A percentile compares a stretch with the other conserved stretches of the same genome.
Evolutionary conservation across 2,113 vertebrate genomes (phyloP).

Genomic region (Irena cyanogastra): DNA sequence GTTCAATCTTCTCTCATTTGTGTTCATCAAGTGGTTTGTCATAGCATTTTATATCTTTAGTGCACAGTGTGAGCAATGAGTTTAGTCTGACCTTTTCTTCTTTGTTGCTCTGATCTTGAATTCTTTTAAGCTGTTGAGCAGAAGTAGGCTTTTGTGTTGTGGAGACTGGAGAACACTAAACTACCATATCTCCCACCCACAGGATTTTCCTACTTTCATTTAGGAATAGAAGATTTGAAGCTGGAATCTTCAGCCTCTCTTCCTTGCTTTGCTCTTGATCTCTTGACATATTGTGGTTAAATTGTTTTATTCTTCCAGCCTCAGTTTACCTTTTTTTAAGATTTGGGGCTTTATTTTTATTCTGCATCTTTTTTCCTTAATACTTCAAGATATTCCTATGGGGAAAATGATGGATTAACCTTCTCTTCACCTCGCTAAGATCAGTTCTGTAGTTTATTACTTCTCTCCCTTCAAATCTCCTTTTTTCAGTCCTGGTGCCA

Average conservation of each 20-base stretch:
- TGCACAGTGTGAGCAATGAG: neutral
- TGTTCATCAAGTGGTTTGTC: neutral
- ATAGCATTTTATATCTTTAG: slow-evolving; percentile 18
- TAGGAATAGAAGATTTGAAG: neutral
- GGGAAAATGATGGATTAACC: neutral
- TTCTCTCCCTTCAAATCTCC: neutral
- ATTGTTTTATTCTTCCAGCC: neutral
- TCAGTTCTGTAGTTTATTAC: neutral
- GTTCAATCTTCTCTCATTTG: neutral
- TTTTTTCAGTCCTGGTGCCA: neutral
- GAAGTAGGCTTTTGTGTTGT: neutral
- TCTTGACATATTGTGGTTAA: neutral
- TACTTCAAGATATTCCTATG: neutral
- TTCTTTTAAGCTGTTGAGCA: slow-evolving; percentile 24
- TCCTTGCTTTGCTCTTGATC: neutral
- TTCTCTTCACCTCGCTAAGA: neutral
- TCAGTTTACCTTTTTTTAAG: neutral
- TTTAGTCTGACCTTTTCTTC: slow-evolving; percentile 40
- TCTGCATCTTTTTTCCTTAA: neutral
- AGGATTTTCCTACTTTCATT: neutral
- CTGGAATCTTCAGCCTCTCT: neutral
- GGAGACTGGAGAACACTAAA: neutral
- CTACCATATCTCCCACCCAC: neutral
- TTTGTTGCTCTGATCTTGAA: slow-evolving; percentile 14
- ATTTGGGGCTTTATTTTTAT: neutral